Evolutionary conservation across 2,113 vertebrate species (phyloP), one percentile per base, ranked within the genome.

Genomic region (Cephalopholis sonnerati): DNA sequence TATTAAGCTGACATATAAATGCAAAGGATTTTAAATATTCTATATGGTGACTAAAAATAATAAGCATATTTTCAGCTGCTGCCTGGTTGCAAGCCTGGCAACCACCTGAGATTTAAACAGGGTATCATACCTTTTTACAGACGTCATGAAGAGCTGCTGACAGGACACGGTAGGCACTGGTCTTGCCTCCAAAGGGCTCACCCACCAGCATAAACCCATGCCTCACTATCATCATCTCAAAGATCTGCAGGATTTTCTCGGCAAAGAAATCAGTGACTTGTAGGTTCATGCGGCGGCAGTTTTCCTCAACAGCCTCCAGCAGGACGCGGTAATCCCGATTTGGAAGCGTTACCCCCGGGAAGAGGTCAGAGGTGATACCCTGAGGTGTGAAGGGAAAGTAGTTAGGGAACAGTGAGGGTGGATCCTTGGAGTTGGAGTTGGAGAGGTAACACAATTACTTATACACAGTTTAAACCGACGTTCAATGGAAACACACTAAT

Each of bases 131-230:
- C 96, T 97, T 96, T 74, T 96, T 90, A 84, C 89, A 96, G 48
- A 97, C 71, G 55, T 98, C 96, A 29, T 89, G 89, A 55, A 97
- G 85, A 0, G 97, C 96, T 64, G 94, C 94, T 36, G 97, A 96
- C 83, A 98, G 93, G 69, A 98, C 96, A 0, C 95, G 95, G 62
- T 97, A 98, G 0, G 97, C 96, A n/a, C 93, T 93, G 2, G 97
- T 97, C 90, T 98, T 99, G 25, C 97, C 97, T 62, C 97, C 97
- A 73, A 97, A 98, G 0, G 97, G 97, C 72, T 98, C 97, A 22
- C 97, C 97, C 67, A 98, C 97, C 74, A 98, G 91, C 97, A 98
- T 98, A 90, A 98, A 98, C 62, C 97, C 97, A 7, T 98, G 97
- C 29, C 97, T 96, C 48, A 98, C 97, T 51, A 96, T 96, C 97